Base-by-base conservation (phyloP, 2,888 invertebrate species). In the Ametastegia equiseti region DNA sequence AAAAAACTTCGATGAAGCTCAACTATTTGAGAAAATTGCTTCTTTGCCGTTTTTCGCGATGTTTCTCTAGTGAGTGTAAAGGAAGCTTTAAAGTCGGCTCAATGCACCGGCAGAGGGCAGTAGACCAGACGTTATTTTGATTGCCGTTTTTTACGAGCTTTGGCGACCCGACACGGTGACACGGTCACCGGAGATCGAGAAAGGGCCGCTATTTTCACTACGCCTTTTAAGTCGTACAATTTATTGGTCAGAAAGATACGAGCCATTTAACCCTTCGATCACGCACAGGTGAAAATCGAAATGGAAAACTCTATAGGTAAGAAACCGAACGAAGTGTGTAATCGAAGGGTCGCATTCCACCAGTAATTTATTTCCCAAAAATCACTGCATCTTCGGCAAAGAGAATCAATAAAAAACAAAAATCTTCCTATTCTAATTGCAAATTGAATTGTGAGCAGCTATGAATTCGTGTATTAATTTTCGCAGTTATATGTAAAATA, bases 71-170 rank as follows among this genome's bases (percentile, higher is more conserved):
- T 30, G 13, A 60, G 60, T 15, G 30, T 27, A 6, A 30, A 60
- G 30, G 60, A 60, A 30, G 54, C 54, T 30, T 60, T 60, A 30
- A 60, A 60, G 60, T 60, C 60, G 15, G 30, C 13, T 15, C 15
- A 30, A 60, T 30, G 30, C 27, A 30, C 60, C 60, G 30, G 30
- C 5, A 15, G 11, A 60, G 60, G 60, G 60, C 60, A 60, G 60
- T 30, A 27, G 60, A 60, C 60, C 60, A 30, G 60, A 60, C 5
- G 15, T 30, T 15, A 30, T 60, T 60, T 30, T 60, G 60, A 60
- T 60, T 30, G 60, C 60, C 30, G 15, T 60, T 60, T 60, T 30
- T 60, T 60, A 60, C 30, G 60, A 60, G 30, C 60, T 60, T 30
- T 30, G 30, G 27, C 30, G 60, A 60, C 27, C 27, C 60, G 60